Base-by-base conservation (phyloP, 2,113 vertebrate genomes). In the Zosterops hypoxanthus region DNA sequence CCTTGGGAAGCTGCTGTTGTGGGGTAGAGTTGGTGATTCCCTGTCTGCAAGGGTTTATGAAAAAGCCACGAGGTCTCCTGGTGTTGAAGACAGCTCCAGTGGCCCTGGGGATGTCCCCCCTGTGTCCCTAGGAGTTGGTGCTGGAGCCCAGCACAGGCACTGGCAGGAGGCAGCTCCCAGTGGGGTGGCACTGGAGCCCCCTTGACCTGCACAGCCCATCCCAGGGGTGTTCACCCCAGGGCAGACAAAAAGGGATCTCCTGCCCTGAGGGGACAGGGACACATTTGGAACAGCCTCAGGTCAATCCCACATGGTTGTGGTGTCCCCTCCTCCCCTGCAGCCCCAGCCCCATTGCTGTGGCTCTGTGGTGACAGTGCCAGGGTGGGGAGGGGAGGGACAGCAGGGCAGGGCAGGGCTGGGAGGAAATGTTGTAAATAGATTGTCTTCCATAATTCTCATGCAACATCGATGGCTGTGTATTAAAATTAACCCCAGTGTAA, bases 361-460 rank as follows among this genome's bases (percentile, higher is more conserved):
- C 50, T 7, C 49, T 3, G 11, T 1, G 9, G 61, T 14, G 41
- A 4, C 15, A 7, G 25, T 56, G 19, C 7, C 4, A 5, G 12
- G 49, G 55, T 15, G 5, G 8, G 66, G 2, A 24, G 63, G 22
- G 69, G 11, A 36, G 31, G 50, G 29, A 26, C 21, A 19, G 56
- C 42, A 36, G 59, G 36, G 57, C 63, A 61, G 75, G 44, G 93
- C 63, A 61, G 71, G 44, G 93, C 86, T 68, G 69, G 72, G 26
- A 80, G 86, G 41, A 94, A 29, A 8, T 22, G 68, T 76, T 97
- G 96, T 97, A 97, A 92, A 97, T 97, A 97, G 93, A 75, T 66
- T 29, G 96, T 97, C 96, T 97, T 97, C 97, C 97, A 70, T 96
- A 69, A 75, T 68, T 93, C 91, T 93, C 96, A 95, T 93, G 86